A percentile compares a stretch with the other conserved stretches of the same genome.
Evolutionary conservation across 2,113 vertebrate species (phyloP).

Genomic region (Ibidorhyncha struthersii): DNA sequence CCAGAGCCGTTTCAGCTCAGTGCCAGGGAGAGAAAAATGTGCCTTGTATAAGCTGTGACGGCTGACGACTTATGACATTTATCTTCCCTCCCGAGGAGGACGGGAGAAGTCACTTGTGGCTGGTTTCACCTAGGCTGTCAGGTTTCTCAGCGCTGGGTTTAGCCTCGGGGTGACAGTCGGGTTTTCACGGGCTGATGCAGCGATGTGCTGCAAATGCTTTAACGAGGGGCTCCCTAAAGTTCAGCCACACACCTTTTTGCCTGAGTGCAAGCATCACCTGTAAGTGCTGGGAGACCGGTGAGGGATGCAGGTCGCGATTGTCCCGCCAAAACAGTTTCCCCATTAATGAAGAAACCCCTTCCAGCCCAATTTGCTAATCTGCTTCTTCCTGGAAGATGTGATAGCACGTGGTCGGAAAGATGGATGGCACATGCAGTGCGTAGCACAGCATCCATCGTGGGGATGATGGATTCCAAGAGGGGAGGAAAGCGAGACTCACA

Average conservation of each 20-base stretch:
- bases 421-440: rapidly evolving
- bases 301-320: not conserved
- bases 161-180: not conserved
- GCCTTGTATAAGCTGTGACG: not conserved
- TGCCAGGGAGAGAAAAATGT: slow-evolving; percentile 12
- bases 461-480: not conserved
- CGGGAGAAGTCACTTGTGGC: slow-evolving; percentile 14
- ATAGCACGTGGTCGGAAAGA: not conserved
- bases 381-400: not conserved
- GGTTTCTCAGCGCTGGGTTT: not conserved
- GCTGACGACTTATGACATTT: slow-evolving; percentile 65
- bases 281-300: rapidly evolving
- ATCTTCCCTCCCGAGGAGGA: slow-evolving; percentile 42
- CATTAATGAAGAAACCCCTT: not conserved
- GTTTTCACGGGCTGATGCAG: not conserved
- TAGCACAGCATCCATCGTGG: not conserved
- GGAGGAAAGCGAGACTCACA: not conserved
- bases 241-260: not conserved
- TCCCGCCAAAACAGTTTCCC: not conserved
- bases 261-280: not conserved
- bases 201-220: not conserved
- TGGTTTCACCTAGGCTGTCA: slow-evolving; percentile 45
- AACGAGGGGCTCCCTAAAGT: not conserved
- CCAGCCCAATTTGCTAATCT: not conserved
- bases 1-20: not conserved